phyloP scores from a whole-genome alignment of 2,113 vertebrate species.

The Bufo gargarizans region DNA sequence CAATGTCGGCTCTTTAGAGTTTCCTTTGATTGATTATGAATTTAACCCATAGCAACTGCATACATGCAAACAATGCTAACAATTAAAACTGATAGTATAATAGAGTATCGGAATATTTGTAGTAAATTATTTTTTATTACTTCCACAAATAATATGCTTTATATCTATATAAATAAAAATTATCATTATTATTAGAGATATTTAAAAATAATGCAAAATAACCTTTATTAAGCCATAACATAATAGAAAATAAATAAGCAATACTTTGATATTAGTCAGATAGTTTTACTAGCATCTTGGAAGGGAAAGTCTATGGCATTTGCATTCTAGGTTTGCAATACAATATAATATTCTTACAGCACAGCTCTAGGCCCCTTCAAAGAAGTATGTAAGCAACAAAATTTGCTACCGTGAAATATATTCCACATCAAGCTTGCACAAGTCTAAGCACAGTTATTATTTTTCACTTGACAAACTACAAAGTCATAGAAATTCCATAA shows the following conservation, averaged over 20 bases:
- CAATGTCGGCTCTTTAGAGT: too few species aligned
- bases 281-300: background rate
- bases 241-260: background rate
- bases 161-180: too few species aligned
- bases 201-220: background rate
- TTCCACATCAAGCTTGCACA: conserved; percentile 59
- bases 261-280: background rate
- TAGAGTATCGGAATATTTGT: too few species aligned
- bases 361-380: conserved; percentile 59
- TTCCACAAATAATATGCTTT: background rate
- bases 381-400: conserved; percentile 57
- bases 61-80: too few species aligned
- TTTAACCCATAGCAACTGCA: too few species aligned
- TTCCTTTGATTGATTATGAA: too few species aligned
- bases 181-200: background rate
- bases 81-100: too few species aligned
- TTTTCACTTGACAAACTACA: conserved; percentile 57
- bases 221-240: too few species aligned
- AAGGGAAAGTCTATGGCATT: conserved; percentile 41
- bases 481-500: conserved; percentile 55
- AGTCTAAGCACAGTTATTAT: conserved; percentile 19
- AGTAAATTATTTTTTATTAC: background rate
- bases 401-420: conserved; percentile 49
- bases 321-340: conserved; percentile 52
- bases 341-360: conserved; percentile 58